phyloP scores from a whole-genome alignment of 2,888 invertebrate genomes.

The Tromatobia lineatoria region DNA sequence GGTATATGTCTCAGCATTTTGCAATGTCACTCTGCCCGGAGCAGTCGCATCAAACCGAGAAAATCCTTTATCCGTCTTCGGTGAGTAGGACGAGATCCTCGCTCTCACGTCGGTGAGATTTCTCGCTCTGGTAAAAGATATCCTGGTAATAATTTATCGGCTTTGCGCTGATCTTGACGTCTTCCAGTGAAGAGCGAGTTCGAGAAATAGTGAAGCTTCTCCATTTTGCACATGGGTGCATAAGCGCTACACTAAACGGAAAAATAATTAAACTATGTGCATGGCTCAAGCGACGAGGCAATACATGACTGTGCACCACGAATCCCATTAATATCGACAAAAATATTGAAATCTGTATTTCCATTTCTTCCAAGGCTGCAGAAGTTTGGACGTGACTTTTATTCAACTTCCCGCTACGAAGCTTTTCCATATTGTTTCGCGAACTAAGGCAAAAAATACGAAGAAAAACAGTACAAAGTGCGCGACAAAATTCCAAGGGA shows the following conservation, averaged over 20 bases:
- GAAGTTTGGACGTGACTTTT: not conserved
- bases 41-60: conserved; percentile 30
- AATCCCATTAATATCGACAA: not conserved
- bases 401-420: not conserved
- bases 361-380: not conserved
- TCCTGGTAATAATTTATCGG: conserved; percentile 45
- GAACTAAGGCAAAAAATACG: not conserved
- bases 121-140: conserved; percentile 39
- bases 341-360: not conserved
- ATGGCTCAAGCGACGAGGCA: not conserved
- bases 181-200: not conserved
- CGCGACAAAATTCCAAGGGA: conserved; percentile 3
- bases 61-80: conserved; percentile 39
- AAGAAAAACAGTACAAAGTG: not conserved
- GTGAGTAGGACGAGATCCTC: not conserved
- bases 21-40: conserved; percentile 3
- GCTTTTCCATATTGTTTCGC: not conserved
- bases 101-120: conserved; percentile 31
- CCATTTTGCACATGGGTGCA: not conserved
- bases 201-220: not conserved
- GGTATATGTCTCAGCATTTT: not conserved
- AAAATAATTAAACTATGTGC: conserved; percentile 17
- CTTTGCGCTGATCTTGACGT: conserved; percentile 7
- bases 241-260: not conserved
- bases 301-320: not conserved